Evolutionary conservation across 2,888 invertebrate genomes (phyloP).

Genomic region (Leptura quadrifasciata): DNA sequence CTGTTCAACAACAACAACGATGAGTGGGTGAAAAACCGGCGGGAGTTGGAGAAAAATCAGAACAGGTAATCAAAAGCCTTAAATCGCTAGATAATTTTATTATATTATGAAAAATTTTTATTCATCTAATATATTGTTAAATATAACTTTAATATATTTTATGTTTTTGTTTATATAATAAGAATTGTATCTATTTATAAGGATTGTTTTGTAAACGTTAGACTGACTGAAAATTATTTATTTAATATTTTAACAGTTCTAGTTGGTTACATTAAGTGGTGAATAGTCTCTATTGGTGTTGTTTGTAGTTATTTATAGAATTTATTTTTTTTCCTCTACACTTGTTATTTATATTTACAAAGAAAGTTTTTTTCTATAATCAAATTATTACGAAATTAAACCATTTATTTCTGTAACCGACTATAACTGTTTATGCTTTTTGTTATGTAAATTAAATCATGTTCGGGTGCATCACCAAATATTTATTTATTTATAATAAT

Average conservation of each 20-base stretch:
- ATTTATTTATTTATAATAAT: constrained; percentile 53
- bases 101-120: constrained; percentile 47
- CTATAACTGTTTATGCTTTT: constrained; percentile 39
- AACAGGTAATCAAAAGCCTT: constrained; percentile 69
- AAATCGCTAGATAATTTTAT: constrained; percentile 51
- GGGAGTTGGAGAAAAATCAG: constrained; percentile 68
- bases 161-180: constrained; percentile 66
- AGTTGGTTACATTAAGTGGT: constrained; percentile 42
- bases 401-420: background rate
- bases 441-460: constrained; percentile 39
- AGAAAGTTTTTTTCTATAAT: too few species aligned
- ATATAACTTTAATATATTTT: constrained; percentile 67
- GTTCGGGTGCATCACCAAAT: constrained; percentile 59
- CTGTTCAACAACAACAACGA: constrained; percentile 66
- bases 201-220: constrained; percentile 62
- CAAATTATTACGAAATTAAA: background rate
- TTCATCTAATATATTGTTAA: constrained; percentile 61
- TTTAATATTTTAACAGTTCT: constrained; percentile 51
- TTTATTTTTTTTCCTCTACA: background rate
- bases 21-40: constrained; percentile 70
- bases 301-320: background rate
- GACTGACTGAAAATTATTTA: constrained; percentile 63
- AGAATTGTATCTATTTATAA: constrained; percentile 56
- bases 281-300: too few species aligned
- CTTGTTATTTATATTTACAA: background rate